Evolutionary conservation across 2,113 vertebrate species (phyloP).

Genomic region (Labeo catla): DNA sequence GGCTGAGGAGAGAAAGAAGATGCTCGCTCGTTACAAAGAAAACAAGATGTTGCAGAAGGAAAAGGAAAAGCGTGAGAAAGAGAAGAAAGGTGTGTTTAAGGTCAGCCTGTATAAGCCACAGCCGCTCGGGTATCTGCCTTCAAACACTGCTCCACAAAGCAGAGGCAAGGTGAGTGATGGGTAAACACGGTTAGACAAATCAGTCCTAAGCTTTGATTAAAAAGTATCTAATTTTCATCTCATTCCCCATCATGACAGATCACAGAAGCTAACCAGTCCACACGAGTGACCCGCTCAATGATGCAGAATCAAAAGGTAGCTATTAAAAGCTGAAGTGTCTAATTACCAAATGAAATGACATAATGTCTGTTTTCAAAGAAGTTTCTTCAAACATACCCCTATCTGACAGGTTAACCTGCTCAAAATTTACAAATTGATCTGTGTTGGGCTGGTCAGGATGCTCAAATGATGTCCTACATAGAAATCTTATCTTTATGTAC

Average conservation of each 20-base stretch:
- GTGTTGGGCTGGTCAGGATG: too few relatives aligned
- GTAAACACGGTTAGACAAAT: background rate
- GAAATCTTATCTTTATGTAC: background rate
- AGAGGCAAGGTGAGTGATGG: conserved; percentile 72
- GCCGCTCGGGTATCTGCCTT: conserved; percentile 32
- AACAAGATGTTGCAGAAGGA: conserved; percentile 86
- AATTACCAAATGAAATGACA: background rate
- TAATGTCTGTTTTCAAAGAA: background rate
- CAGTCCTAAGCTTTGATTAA: background rate
- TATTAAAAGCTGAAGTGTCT: background rate
- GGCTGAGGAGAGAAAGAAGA: conserved; percentile 77
- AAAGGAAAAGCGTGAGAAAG: conserved; percentile 83
- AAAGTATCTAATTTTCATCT: background rate
- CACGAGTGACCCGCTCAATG: conserved; percentile 77
- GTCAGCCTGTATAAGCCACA: conserved; percentile 83
- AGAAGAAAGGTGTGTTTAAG: conserved; percentile 85
- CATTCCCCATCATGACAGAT: conserved; percentile 16
- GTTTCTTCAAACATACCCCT: background rate
- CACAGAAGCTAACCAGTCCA: conserved; percentile 44
- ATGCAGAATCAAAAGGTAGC: conserved; percentile 67
- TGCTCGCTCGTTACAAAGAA: conserved; percentile 90
- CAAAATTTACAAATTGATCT: background rate
- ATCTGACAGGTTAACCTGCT: background rate
- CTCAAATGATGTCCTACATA: too few relatives aligned
- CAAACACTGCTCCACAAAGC: conserved; percentile 47